A percentile compares a stretch with the other conserved stretches of the same genome.
These are phyloP conservation scores for Hyles lineata DNA, from an alignment of 2,888 invertebrate species.

Conservation along the genomic window DNA sequence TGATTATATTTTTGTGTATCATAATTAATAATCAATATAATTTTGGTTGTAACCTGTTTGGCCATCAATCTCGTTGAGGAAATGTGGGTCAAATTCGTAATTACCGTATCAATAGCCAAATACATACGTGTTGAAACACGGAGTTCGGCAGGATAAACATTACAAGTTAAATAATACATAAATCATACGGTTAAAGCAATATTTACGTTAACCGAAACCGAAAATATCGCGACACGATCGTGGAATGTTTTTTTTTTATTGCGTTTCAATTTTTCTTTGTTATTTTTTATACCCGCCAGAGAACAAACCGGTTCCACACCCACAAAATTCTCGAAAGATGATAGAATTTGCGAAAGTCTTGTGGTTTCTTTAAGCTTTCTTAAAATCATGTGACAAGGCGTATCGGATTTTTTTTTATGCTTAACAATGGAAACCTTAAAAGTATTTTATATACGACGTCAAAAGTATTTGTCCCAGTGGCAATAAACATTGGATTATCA, in stretches of 20 bases:
- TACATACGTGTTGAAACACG: conserved; percentile 5
- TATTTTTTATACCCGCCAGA: conserved; percentile 47
- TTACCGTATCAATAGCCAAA: conserved; percentile 31
- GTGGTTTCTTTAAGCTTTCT: conserved; percentile 20
- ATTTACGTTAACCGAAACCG: conserved; percentile 66
- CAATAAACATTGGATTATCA: conserved; percentile 1
- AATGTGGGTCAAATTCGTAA: conserved; percentile 38
- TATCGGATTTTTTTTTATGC: conserved; percentile 7
- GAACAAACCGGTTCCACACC: conserved; percentile 68
- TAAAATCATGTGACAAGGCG: conserved; percentile 19
- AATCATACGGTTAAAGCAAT: conserved; percentile 68
- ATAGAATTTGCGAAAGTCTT: conserved; percentile 57
- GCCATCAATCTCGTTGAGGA: conserved; percentile 18
- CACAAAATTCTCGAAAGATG: conserved; percentile 53
- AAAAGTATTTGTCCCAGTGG: not conserved
- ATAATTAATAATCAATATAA: not conserved
- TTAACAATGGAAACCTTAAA: conserved; percentile 16
- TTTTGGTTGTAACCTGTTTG: not conserved
- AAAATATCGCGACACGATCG: conserved; percentile 63
- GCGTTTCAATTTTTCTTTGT: conserved; percentile 44
- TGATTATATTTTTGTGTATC: not conserved
- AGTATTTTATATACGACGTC: not conserved
- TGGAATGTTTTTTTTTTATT: conserved; percentile 45
- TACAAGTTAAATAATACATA: conserved; percentile 68
- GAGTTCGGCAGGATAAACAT: conserved; percentile 52